These are phyloP conservation scores for Agrotis puta DNA, from an alignment of 2,888 invertebrate genomes.

Conservation along the genomic window DNA sequence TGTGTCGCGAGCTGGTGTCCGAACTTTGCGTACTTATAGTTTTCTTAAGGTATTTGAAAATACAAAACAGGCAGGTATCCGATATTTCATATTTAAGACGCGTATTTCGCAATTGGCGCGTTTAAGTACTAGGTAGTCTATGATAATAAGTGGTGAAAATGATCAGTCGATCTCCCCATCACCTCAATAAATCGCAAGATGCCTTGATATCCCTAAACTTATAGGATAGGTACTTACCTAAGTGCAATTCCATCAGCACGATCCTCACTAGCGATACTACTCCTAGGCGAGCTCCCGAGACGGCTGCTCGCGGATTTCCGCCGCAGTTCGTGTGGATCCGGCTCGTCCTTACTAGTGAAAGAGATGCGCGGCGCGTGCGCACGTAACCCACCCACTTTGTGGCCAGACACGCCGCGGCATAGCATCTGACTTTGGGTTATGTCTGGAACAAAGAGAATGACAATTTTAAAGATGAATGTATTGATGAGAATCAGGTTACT, in stretches of 20 bases:
- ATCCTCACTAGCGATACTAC: slow-evolving; percentile 88
- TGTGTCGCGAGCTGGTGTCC: too few relatives aligned
- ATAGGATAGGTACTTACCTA: slow-evolving; percentile 83
- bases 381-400: slow-evolving; percentile 85
- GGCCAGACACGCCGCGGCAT: slow-evolving; percentile 85
- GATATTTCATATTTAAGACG: too few relatives aligned
- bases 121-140: too few relatives aligned
- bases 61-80: too few relatives aligned
- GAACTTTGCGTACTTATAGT: too few relatives aligned
- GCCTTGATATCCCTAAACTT: not conserved
- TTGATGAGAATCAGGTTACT: too few relatives aligned
- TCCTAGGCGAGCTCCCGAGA: slow-evolving; percentile 85
- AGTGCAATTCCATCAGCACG: slow-evolving; percentile 91
- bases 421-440: slow-evolving; percentile 85
- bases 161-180: too few relatives aligned
- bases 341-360: slow-evolving; percentile 84
- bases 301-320: slow-evolving; percentile 87
- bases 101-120: too few relatives aligned
- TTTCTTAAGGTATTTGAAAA: too few relatives aligned
- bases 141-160: too few relatives aligned
- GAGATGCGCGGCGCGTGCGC: slow-evolving; percentile 87
- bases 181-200: too few relatives aligned
- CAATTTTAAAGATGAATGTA: not conserved
- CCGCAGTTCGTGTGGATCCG: slow-evolving; percentile 80
- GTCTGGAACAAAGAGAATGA: slow-evolving; percentile 73